Base-by-base conservation (phyloP, 2,888 invertebrate species). In the Drosophila hamatofila region DNA sequence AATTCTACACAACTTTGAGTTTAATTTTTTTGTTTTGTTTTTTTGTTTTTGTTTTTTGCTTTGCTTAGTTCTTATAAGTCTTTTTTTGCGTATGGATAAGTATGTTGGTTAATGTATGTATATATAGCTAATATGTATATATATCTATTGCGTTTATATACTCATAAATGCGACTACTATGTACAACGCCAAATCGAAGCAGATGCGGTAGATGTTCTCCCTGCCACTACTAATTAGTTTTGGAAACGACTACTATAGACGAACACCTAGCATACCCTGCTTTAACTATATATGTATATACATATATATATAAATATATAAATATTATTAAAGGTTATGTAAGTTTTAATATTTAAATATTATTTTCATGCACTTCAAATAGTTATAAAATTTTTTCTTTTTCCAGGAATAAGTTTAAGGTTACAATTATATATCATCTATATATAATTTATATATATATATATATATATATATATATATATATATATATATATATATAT, bases 1-100 rank as follows among this genome's bases (percentile, higher is more conserved):
- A 74, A 76, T 67, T 74, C 85, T 83, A 88, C 80, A 88, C 80
- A 85, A 88, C 83, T 88, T 84, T 81, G 68, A 88, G 79, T 83
- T 84, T 81, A 61, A 60, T 68, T 71, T 57, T n/a, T 30, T 30
- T 37, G 64, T 57, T 52, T 63, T 65, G 25, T 42, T 65, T 16
- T 55, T 14, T 14, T 14, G 27, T 37, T 3, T 62, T n/a, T 55
- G 12, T 11, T 14, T 12, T 46, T 37, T 3, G 12, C 6, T 44
- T 23, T 41, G 73, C 89, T 89, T 83, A 83, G 58, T 69, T 63
- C 48, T 63, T 81, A 89, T 87, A 83, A 83, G 83, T 83, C 89
- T 83, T 83, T 81, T 84, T 84, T 80, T 71, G 75, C 78, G 72
- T 77, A 56, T 67, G 48, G 48, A 52, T 76, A 67, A 80, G 76